phyloP scores from a whole-genome alignment of 2,113 vertebrate species.

The Globicephala melas region DNA sequence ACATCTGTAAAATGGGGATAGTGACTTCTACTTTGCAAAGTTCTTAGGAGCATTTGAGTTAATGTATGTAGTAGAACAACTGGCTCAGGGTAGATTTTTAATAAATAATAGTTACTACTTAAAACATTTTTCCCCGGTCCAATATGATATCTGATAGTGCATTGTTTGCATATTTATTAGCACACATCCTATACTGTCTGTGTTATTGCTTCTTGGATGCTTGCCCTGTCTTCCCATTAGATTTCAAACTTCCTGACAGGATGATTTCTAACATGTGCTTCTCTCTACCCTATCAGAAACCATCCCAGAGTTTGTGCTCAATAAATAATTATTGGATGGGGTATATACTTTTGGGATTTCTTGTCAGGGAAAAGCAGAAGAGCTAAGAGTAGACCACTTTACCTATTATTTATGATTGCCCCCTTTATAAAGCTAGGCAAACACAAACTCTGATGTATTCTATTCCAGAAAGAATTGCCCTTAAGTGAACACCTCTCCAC shows the following conservation, averaged over 20 bases:
- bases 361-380: background rate
- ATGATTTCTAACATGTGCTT: background rate
- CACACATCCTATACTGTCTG: background rate
- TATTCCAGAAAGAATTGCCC: background rate
- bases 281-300: background rate
- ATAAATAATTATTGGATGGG: constrained; percentile 14
- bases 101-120: background rate
- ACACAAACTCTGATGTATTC: background rate
- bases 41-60: background rate
- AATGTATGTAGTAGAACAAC: background rate
- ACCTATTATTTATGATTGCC: background rate
- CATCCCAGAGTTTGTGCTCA: background rate
- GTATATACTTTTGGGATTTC: background rate
- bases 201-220: background rate
- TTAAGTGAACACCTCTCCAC: background rate
- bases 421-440: background rate
- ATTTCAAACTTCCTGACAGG: background rate
- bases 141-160: background rate
- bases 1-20: background rate
- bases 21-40: background rate
- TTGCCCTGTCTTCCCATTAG: background rate
- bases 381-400: background rate
- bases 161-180: background rate
- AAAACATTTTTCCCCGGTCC: background rate
- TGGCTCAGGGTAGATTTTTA: background rate